phyloP scores from a whole-genome alignment of 2,113 vertebrate species.

The Hippocampus zosterae region DNA sequence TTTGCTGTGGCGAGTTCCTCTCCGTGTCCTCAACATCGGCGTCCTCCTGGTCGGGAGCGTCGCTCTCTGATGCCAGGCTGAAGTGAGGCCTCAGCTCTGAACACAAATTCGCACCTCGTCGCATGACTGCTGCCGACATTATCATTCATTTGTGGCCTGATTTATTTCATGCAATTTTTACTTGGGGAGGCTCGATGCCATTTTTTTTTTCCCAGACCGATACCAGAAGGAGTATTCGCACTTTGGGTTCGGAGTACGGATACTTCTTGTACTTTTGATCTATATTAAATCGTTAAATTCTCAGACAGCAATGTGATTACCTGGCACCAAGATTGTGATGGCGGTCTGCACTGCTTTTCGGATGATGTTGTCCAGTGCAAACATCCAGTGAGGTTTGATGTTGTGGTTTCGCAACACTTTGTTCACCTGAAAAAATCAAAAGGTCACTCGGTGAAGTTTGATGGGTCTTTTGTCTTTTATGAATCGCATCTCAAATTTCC shows the following conservation, averaged over 20 bases:
- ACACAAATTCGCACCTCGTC: neutral
- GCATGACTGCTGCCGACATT: neutral
- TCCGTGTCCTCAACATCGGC: conserved; percentile 71
- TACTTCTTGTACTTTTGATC: no score
- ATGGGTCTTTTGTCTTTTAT: no score
- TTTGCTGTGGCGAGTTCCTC: conserved; percentile 67
- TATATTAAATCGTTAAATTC: neutral
- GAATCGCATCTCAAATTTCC: no score
- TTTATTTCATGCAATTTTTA: neutral
- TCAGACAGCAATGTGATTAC: conserved; percentile 57
- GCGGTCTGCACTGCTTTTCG: conserved; percentile 97
- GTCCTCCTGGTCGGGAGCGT: conserved; percentile 89
- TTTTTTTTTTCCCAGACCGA: no score
- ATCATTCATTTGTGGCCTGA: neutral
- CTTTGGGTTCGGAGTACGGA: no score
- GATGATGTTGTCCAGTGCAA: conserved; percentile 95
- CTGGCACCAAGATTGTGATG: conserved; percentile 95
- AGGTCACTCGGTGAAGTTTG: neutral
- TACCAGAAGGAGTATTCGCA: no score
- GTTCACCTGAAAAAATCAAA: conserved; percentile 80
- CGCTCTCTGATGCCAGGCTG: conserved; percentile 93
- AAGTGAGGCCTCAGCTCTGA: conserved; percentile 93
- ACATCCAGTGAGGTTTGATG: conserved; percentile 99
- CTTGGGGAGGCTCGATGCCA: no score
- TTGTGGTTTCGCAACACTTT: conserved; percentile 97